Evolutionary conservation across 2,888 invertebrate genomes (phyloP), one percentile per base, ranked within the genome.

Genomic region (Agrochola litura): DNA sequence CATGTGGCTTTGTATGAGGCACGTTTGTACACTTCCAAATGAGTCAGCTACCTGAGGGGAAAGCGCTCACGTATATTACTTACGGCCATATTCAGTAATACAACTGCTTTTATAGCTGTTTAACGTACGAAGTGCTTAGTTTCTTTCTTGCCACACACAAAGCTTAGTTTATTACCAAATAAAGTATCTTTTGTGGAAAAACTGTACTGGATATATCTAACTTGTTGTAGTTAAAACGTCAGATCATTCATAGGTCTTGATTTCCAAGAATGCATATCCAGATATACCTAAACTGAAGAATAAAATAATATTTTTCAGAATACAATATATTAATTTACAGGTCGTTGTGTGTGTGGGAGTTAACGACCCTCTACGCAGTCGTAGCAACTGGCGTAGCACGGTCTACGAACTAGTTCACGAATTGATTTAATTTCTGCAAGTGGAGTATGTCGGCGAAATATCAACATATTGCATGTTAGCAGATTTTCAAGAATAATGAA

Each of bases 21-120:
- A 81, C 79, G 65, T 71, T 76, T 72, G 77, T 72, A 79, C 75
- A 79, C 52, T 82, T 81, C 77, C 73, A 67, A 80, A 87, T 79
- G 81, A 79, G 64, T 86, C 82, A 76, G 81, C 76, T 74, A 77
- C 71, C 79, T 81, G 71, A 61, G 63, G n/a, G 74, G 72, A 81
- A 83, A 87, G 68, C 71, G 78, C 80, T 83, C 71, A 77, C 82
- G 63, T 82, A 73, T 81, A 79, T 83, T 81, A 79, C 78, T 71
- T 79, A 85, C 76, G 77, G 77, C 64, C 52, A 58, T 75, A 71
- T 77, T 77, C 69, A 79, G 81, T 73, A 79, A 77, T 77, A 83
- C 65, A 81, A 81, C 66, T 68, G 63, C 76, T 83, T 86, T 82
- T 86, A 83, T 85, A 76, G 69, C 76, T 77, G 69, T 86, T 80